Evolutionary conservation across 30 jellyfish, hydroid and myxozoan genomes (phyloP).

Genomic region (Aurelia sp.): DNA sequence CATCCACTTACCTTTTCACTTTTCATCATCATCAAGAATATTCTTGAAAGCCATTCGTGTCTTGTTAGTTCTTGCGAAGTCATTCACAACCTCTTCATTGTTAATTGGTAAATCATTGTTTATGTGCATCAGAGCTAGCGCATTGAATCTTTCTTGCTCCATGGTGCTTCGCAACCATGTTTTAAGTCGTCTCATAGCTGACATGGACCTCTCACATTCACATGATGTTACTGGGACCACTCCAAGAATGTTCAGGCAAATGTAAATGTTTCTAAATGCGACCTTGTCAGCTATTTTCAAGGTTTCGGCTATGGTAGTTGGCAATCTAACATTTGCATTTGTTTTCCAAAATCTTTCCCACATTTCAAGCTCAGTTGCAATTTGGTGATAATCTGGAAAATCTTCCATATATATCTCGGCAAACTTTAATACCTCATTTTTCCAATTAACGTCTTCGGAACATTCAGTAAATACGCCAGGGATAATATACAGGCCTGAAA

Average conservation of each 20-base stretch:
- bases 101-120: not conserved
- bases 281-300: slow-evolving; percentile 23
- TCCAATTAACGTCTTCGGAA: slow-evolving; percentile 17
- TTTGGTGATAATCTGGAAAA: slow-evolving; percentile 3
- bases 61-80: slow-evolving; percentile 8
- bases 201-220: slow-evolving; percentile 68
- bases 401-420: slow-evolving; percentile 2
- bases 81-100: not conserved
- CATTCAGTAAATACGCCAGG: slow-evolving; percentile 8
- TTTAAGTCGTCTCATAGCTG: slow-evolving; percentile 57
- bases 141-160: slow-evolving; percentile 32
- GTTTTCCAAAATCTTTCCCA: slow-evolving; percentile 47
- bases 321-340: not conserved
- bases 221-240: slow-evolving; percentile 76
- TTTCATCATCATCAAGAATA: slow-evolving; percentile 1
- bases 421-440: slow-evolving; percentile 11
- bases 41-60: slow-evolving; percentile 4
- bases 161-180: slow-evolving; percentile 54
- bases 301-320: slow-evolving; percentile 35
- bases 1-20: not conserved
- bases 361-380: slow-evolving; percentile 29
- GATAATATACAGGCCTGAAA: slow-evolving; percentile 26
- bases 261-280: slow-evolving; percentile 63
- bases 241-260: slow-evolving; percentile 54
- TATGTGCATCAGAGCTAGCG: slow-evolving; percentile 13